A percentile compares a stretch with the other conserved stretches of the same genome.
phyloP scores from a whole-genome alignment of 2,113 vertebrate species.

The cattle (Bos taurus) region ARS-UCD2.0 NC_037351.1:42210501-42211000 shows the following conservation, averaged over 20 bases:
- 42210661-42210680: background rate
- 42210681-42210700: background rate
- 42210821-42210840: slow-evolving; percentile 69
- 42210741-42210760: slow-evolving; percentile 44
- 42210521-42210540: background rate
- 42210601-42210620: background rate
- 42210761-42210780: slow-evolving; percentile 43
- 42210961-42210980: background rate
- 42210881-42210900: slow-evolving; percentile 16
- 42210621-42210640: background rate
- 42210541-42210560: background rate
- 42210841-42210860: slow-evolving; percentile 57
- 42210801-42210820: background rate
- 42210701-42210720: background rate
- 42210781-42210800: slow-evolving; percentile 47
- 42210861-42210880: slow-evolving; percentile 52
- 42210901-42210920: background rate
- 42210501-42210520: background rate
- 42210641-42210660: background rate
- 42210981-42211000: background rate
- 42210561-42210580: background rate
- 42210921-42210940: background rate
- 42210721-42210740: background rate
- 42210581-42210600: background rate
- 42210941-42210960: background rate